Base-by-base conservation (phyloP, 2,797 vertebrate species). In the Lacerta agilis region DNA sequence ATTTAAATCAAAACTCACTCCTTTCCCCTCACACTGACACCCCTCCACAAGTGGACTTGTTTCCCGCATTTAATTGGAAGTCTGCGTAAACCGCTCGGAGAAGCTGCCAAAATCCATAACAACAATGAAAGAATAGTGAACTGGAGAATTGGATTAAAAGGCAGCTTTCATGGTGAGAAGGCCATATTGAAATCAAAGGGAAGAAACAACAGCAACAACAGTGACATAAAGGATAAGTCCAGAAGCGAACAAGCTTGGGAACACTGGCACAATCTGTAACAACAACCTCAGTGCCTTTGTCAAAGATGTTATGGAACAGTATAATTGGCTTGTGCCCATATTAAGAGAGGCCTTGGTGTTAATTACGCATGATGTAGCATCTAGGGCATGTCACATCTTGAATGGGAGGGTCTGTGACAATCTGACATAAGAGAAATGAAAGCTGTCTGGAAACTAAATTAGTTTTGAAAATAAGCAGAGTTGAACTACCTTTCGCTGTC, bases 51-150 rank as follows among this genome's bases (percentile, higher is more conserved):
- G 69, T 88, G 88, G 87, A 79, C 83, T 90, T 81, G 0, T 75
- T 90, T 93, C 45, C 87, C 90, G 83, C 72, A 89, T 91, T 92
- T 91, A 93, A 94, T 88, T 76, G 79, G 88, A 93, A 85, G 75
- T n/a, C 83, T 87, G 83, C 86, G 18, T 92, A 91, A 49, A 94
- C 45, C 3, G 10, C 72, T 79, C 81, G 18, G 86, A 89, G 86
- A 91, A 87, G 36, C 89, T 89, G 90, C 83, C 87, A 87, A 92
- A 92, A 86, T 90, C 81, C 67, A 33, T 77, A 91, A 76, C 81
- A 89, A 2, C 85, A 94, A 80, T 4, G 23, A 83, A 80, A 92
- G 73, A 89, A 86, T 0, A 72, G 38, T 79, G 79, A 91, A 86
- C 17, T 25, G 25, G 89, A 92, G 90, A 90, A 84, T 1, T 58